Conservation (phyloP, 2,888 invertebrate species). For the Oscheius sp. region DNA sequence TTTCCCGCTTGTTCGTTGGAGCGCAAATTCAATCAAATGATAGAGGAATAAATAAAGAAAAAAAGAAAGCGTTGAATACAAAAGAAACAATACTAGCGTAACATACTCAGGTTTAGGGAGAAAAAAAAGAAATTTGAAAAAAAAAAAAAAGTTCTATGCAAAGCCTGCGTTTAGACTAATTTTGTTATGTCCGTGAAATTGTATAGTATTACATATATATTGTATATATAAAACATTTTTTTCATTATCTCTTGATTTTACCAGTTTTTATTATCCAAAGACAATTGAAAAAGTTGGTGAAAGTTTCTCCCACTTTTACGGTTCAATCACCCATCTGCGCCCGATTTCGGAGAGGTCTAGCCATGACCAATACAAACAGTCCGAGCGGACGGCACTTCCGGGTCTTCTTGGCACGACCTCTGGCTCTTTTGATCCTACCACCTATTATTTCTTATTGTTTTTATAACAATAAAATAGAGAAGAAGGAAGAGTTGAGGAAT, state of each 20-base stretch:
- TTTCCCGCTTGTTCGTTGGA: too few relatives aligned
- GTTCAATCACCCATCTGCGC: not conserved
- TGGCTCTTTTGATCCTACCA: not conserved
- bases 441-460: not conserved
- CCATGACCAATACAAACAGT: slow-evolving; percentile 5
- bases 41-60: too few relatives aligned
- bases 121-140: not conserved
- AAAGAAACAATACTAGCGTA: too few relatives aligned
- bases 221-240: too few relatives aligned
- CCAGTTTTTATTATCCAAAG: too few relatives aligned
- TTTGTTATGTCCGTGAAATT: too few relatives aligned
- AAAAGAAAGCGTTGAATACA: not conserved
- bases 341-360: not conserved
- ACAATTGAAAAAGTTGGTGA: too few relatives aligned
- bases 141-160: not conserved
- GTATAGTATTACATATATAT: too few relatives aligned
- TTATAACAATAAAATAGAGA: not conserved
- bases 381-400: not conserved
- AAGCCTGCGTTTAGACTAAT: not conserved
- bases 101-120: not conserved
- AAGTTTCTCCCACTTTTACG: too few relatives aligned
- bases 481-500: not conserved
- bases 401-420: slow-evolving; percentile 11
- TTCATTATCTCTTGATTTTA: too few relatives aligned
- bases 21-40: too few relatives aligned